phyloP scores from a whole-genome alignment of 2,113 vertebrate genomes.

The Vireo altiloquus region DNA sequence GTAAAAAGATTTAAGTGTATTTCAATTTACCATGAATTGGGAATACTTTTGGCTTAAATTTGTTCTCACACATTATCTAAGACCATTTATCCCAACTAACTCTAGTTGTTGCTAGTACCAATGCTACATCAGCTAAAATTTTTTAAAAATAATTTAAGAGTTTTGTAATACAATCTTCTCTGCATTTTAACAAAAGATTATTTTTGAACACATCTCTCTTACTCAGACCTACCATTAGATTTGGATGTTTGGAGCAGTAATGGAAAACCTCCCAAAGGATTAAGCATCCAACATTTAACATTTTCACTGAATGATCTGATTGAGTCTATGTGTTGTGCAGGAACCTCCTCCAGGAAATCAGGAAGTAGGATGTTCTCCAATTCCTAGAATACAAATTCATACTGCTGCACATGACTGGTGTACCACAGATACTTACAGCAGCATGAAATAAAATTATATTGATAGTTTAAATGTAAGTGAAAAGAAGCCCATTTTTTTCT shows the following conservation, averaged over 20 bases:
- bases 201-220: neutral
- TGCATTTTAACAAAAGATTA: neutral
- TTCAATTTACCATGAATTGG: neutral
- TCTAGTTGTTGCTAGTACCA: neutral
- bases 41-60: neutral
- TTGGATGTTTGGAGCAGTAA: slow-evolving; percentile 49
- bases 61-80: neutral
- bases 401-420: neutral
- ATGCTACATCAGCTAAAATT: neutral
- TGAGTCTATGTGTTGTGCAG: slow-evolving; percentile 57
- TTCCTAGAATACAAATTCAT: slow-evolving; percentile 35
- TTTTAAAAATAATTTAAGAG: neutral
- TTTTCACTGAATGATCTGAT: slow-evolving; percentile 68
- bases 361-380: slow-evolving; percentile 65
- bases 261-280: slow-evolving; percentile 57
- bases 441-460: neutral
- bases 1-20: neutral
- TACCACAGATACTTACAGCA: neutral
- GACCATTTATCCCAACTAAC: neutral
- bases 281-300: slow-evolving; percentile 57
- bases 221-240: slow-evolving; percentile 50
- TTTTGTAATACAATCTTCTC: neutral
- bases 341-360: slow-evolving; percentile 67
- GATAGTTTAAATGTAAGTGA: neutral
- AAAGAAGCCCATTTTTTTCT: neutral